phyloP scores from a whole-genome alignment of 2,888 invertebrate genomes.

The Mantis religiosa region DNA sequence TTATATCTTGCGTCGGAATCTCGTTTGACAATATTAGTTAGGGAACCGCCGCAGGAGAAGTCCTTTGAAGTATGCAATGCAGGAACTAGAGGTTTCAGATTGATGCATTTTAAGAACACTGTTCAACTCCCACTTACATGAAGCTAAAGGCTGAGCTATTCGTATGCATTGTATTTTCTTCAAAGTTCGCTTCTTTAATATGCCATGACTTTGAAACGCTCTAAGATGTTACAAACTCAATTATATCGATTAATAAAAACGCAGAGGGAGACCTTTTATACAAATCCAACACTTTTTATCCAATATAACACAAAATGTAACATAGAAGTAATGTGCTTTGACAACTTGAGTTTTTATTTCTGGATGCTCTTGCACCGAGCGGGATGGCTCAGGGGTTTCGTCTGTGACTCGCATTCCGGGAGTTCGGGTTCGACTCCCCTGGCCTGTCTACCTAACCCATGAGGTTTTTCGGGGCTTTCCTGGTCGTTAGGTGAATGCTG shows the following conservation, averaged over 20 bases:
- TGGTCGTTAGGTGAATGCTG: no score
- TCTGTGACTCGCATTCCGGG: no score
- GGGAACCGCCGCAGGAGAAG: conserved; percentile 3
- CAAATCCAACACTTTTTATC: not conserved
- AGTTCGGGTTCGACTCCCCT: no score
- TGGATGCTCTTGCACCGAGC: no score
- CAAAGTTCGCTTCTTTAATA: not conserved
- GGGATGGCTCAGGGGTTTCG: no score
- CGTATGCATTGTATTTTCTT: not conserved
- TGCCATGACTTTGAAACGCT: not conserved
- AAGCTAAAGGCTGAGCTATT: not conserved
- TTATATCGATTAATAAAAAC: not conserved
- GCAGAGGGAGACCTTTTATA: not conserved
- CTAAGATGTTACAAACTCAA: not conserved
- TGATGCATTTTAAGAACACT: not conserved
- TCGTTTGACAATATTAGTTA: conserved; percentile 12
- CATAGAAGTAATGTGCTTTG: not conserved
- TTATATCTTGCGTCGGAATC: conserved; percentile 1
- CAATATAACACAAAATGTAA: not conserved
- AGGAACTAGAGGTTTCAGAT: not conserved
- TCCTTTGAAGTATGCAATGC: not conserved
- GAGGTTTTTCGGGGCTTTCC: no score
- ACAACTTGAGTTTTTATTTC: no score
- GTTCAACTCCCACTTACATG: not conserved
- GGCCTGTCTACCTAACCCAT: no score